Percentiles rank a stretch among this genome's conserved stretches.
phyloP scores from a whole-genome alignment of 2,797 vertebrate species.

The Xiphophorus birchmanni region DNA sequence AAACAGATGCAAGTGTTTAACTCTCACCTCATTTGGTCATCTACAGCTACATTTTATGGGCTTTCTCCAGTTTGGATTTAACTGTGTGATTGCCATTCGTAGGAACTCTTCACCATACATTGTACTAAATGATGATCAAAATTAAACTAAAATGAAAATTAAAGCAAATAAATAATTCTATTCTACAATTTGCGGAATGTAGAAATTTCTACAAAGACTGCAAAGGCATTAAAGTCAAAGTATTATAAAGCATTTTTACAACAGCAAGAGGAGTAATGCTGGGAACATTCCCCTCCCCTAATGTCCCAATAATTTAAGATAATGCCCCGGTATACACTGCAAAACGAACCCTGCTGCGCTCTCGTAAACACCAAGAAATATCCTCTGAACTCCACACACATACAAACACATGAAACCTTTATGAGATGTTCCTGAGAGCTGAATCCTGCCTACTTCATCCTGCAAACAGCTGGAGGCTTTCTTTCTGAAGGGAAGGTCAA shows the following conservation, averaged over 20 bases:
- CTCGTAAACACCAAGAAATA: conserved; percentile 13
- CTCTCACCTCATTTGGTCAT: neutral
- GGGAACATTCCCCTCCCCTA: conserved; percentile 11
- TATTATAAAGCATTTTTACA: conserved; percentile 15
- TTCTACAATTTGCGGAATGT: neutral
- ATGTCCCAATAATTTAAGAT: conserved; percentile 24
- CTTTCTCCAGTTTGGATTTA: neutral
- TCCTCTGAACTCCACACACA: conserved; percentile 26
- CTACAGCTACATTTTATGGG: neutral
- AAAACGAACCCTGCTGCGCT: conserved; percentile 25
- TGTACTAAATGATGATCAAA: conserved; percentile 10
- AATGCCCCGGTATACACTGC: neutral
- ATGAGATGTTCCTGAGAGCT: conserved; percentile 41
- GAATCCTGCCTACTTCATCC: conserved; percentile 39
- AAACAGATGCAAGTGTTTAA: neutral
- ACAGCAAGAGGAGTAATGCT: conserved; percentile 6
- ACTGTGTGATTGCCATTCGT: neutral
- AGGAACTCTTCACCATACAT: conserved; percentile 2
- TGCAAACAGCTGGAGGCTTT: conserved; percentile 54
- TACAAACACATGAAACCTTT: conserved; percentile 52
- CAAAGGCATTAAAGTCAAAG: neutral
- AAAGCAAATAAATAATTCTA: conserved; percentile 3
- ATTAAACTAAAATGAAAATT: neutral
- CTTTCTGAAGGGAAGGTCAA: conserved; percentile 41
- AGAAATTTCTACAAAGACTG: conserved; percentile 14